Base-by-base conservation (phyloP, 2,888 invertebrate species). In the Erebia palarica region DNA sequence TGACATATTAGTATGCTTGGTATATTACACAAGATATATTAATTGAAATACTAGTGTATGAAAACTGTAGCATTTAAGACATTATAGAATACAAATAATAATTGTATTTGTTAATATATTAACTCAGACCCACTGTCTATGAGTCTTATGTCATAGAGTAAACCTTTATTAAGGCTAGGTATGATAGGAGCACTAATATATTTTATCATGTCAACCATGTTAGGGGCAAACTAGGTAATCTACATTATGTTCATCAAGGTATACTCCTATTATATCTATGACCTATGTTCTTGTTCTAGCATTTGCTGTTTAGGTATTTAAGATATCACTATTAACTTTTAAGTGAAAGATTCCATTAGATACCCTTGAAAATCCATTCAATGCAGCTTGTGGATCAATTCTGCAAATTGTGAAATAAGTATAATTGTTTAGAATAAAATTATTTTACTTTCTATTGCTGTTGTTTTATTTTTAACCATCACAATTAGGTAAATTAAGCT, bases 351-450 rank as follows among this genome's bases (percentile, higher is more conserved):
- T 92, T 91, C 91, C 91, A 91, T 89, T 91, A 90, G 90, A 86
- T 90, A 85, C 78, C 80, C 78, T 77, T 73, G 74, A 79, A 82
- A 85, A 86, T 86, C 84, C 85, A 81, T 82, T 36, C 75, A 86
- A 87, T 88, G 85, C 88, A 88, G 86, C 86, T 86, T 90, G 84
- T 84, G 84, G 83, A 83, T 82, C 79, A 77, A 83, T 83, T 86
- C 89, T 90, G 87, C 90, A 91, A 88, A 86, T 87, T 89, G 85
- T 89, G 86, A 87, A 84, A 85, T 89, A 90, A 90, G 86, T 87
- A 89, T 89, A 87, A 87, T 87, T 86, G 71, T 86, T 85, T 92
- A 91, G 91, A 92, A 91, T 92, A 92, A 91, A 92, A 87, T 89
- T 93, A 92, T 92, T 93, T 91, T 92, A 90, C 91, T 91, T 89